Conservation (phyloP, 2,797 vertebrate species). For the Momotus momota region DNA sequence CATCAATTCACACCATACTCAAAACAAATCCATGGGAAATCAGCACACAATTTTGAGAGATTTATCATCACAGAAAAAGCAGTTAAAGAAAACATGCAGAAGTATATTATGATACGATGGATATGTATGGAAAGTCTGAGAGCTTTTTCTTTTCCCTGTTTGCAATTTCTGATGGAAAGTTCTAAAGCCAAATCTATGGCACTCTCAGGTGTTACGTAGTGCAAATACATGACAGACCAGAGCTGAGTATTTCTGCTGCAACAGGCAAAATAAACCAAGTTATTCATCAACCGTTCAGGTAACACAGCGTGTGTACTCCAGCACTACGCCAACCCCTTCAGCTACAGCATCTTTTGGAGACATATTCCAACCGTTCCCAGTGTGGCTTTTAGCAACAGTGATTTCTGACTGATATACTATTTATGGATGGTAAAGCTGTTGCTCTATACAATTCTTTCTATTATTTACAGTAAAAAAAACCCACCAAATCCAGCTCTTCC, state of each 20-base stretch:
- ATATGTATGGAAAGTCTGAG: not conserved
- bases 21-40: constrained; percentile 57
- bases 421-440: not conserved
- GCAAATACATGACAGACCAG: not conserved
- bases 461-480: not conserved
- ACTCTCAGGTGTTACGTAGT: not conserved
- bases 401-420: not conserved
- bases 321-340: not conserved
- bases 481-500: not conserved
- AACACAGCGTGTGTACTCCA: not conserved
- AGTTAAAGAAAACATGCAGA: not conserved
- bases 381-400: not conserved
- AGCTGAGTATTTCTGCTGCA: not conserved
- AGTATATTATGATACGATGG: not conserved
- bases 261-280: not conserved
- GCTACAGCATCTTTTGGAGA: not conserved
- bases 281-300: not conserved
- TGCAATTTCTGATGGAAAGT: not conserved
- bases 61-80: not conserved
- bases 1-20: constrained; percentile 47
- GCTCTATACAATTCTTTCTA: not conserved
- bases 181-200: not conserved
- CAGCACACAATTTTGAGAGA: constrained; percentile 15
- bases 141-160: not conserved
- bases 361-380: not conserved